Evolutionary conservation across 2,888 invertebrate species (phyloP).

Genomic region (Eupithecia centaureata): DNA sequence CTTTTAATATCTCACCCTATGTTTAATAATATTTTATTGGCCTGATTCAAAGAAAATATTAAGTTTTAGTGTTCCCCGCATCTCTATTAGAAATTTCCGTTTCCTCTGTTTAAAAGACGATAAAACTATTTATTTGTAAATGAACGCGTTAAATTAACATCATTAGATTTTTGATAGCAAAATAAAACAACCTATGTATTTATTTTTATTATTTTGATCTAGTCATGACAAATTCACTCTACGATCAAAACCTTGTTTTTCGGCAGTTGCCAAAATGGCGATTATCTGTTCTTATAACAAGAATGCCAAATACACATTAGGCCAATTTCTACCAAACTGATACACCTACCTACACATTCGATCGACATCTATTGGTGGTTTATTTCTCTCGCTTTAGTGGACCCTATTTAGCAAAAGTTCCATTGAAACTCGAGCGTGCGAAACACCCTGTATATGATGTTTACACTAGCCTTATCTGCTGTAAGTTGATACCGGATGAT

Average conservation of each 20-base stretch:
- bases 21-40: constrained; percentile 18
- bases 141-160: constrained; percentile 10
- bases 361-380: not conserved
- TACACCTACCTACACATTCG: not conserved
- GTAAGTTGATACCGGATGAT: constrained; percentile 51
- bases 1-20: not conserved
- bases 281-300: not conserved
- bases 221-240: not conserved
- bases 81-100: constrained; percentile 39
- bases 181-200: not conserved
- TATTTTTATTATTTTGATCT: not conserved
- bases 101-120: constrained; percentile 35
- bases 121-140: constrained; percentile 30
- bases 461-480: constrained; percentile 46
- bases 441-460: constrained; percentile 28
- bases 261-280: not conserved
- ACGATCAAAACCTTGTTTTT: not conserved
- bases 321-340: not conserved
- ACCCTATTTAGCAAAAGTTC: not conserved
- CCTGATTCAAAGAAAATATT: constrained; percentile 34
- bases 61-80: constrained; percentile 20
- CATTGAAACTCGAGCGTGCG: constrained; percentile 1
- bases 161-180: constrained; percentile 11
- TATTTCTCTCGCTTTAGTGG: not conserved
- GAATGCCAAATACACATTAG: not conserved